A percentile compares a stretch with the other conserved stretches of the same genome.
These are phyloP conservation scores for Byasa hedistus DNA, from an alignment of 2,888 invertebrate genomes.

Conservation along the genomic window DNA sequence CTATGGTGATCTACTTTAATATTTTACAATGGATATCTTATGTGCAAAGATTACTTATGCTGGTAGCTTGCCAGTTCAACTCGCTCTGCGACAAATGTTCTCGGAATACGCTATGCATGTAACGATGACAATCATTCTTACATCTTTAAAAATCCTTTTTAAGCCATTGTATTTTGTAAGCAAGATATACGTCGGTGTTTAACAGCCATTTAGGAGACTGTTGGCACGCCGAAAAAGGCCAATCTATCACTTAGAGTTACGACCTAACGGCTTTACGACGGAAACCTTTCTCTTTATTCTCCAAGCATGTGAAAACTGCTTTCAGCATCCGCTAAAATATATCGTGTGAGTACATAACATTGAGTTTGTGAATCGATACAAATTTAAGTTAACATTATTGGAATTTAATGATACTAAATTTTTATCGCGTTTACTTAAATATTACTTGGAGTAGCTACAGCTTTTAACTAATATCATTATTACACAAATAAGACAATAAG, in stretches of 20 bases:
- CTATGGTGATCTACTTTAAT: background rate
- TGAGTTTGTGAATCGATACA: background rate
- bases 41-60: background rate
- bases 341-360: slow-evolving; percentile 6
- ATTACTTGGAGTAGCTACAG: too few species aligned
- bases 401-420: too few species aligned
- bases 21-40: background rate
- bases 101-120: background rate
- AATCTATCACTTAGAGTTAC: slow-evolving; percentile 70
- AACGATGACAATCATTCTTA: background rate
- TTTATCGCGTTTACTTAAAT: too few species aligned
- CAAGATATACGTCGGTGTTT: slow-evolving; percentile 29
- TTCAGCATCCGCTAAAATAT: slow-evolving; percentile 19
- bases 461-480: too few species aligned
- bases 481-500: too few species aligned
- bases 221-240: slow-evolving; percentile 71
- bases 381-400: background rate
- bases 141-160: slow-evolving; percentile 1
- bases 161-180: slow-evolving; percentile 9
- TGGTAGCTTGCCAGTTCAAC: background rate
- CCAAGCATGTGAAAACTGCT: slow-evolving; percentile 20
- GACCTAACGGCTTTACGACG: slow-evolving; percentile 41
- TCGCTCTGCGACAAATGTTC: background rate
- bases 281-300: slow-evolving; percentile 15
- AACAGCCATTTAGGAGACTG: slow-evolving; percentile 57